Evolutionary conservation across 2,113 vertebrate genomes (phyloP), one percentile per base, ranked within the genome.

Genomic region (Heterotis niloticus): DNA sequence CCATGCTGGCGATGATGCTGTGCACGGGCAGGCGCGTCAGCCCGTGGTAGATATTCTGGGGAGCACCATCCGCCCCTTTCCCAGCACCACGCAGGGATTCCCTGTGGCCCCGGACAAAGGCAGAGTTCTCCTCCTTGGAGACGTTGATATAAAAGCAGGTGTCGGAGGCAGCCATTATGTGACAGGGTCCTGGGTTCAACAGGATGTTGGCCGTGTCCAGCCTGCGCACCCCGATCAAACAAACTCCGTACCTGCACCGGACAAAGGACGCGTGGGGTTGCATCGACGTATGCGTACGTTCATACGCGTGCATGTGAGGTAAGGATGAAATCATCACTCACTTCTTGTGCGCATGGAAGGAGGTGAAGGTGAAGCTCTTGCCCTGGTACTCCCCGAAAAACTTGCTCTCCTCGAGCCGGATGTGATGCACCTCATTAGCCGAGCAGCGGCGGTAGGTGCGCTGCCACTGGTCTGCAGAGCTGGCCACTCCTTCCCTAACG

Each of bases 1-100:
- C 94, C 94, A 94, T 93, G 90, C 93, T 94, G 87, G 94, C 93
- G 56, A 94, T 93, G 83, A 94, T 93, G 77, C 94, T 94, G 88
- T 94, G 94, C 5, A 94, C 93, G 0, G 94, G 94, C 67, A 94
- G 89, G 26, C 93, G 91, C 5, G 93, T 94, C 82, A 94, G 91
- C 44, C 93, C 93, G 0, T 93, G 93, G 86, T 94, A 94, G 84
- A 92, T 92, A 70, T 87, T 91, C 77, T 91, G 91, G 5, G 86
- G 88, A 5, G 23, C 64, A 23, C 87, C 91, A 74, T 90, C 86
- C 79, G 85, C 68, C 71, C 87, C 87, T 17, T 85, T 87, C 14
- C 90, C 91, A 0, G 84, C 76, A 64, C 88, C 78, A 28, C 88
- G 85, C 0, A 86, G 82, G 12, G 89, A 88, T 67, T 94, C 93